These are phyloP conservation scores for Morbakka virulenta DNA, from an alignment of 30 jellyfish, hydroid and myxozoan genomes.

Conservation along the genomic window DNA sequence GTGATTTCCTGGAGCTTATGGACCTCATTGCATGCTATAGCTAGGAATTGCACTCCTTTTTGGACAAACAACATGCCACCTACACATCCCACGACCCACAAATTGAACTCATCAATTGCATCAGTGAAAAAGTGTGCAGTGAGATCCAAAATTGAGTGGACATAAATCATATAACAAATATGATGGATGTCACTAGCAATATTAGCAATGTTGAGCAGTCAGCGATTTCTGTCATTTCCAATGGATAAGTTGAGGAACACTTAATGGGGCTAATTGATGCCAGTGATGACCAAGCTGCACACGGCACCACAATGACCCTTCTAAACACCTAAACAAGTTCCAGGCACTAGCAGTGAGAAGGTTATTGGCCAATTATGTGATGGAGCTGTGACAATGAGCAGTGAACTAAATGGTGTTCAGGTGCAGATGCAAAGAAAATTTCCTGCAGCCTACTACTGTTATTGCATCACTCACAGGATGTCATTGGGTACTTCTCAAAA, in stretches of 20 bases:
- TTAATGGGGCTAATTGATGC: constrained; percentile 20
- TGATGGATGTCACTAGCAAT: constrained; percentile 39
- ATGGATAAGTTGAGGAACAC: constrained; percentile 34
- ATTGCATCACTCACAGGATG: too few relatives aligned
- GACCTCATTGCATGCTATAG: constrained; percentile 18
- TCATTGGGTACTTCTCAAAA: constrained; percentile 14
- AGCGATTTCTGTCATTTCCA: too few relatives aligned
- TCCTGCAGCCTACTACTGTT: too few relatives aligned
- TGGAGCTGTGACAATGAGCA: constrained; percentile 53
- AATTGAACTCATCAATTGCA: constrained; percentile 14
- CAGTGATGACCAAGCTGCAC: constrained; percentile 34
- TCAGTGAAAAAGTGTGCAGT: too few relatives aligned
- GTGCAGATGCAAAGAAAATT: too few relatives aligned
- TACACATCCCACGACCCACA: constrained; percentile 41
- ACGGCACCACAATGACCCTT: constrained; percentile 12
- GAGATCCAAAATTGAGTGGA: too few relatives aligned
- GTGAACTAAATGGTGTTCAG: too few relatives aligned
- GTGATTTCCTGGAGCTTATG: too few relatives aligned
- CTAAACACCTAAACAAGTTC: constrained; percentile 12
- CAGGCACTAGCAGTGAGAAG: constrained; percentile 19
- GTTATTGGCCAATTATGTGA: constrained; percentile 26
- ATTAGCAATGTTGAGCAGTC: constrained; percentile 9
- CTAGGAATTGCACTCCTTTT: constrained; percentile 11
- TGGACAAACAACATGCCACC: neutral
- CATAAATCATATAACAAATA: neutral